Evolutionary conservation across 37 sponge, comb jelly and placozoan species (phyloP).

Genomic region (Aphrocallistes beatrix): DNA sequence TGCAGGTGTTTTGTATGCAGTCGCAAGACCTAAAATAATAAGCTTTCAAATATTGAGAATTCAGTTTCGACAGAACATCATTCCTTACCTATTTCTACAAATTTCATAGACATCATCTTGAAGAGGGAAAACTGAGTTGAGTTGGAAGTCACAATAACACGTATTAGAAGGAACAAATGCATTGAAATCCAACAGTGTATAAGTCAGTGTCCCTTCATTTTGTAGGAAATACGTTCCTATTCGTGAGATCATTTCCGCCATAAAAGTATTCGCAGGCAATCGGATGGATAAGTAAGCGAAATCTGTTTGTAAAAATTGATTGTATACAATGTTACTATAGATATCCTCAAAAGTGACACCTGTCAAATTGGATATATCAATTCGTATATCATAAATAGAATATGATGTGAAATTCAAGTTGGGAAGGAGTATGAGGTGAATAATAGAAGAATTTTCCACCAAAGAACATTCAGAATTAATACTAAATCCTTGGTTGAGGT

Average conservation of each 20-base stretch:
- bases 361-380: background rate
- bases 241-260: background rate
- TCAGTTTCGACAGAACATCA: too few species aligned
- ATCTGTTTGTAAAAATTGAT: background rate
- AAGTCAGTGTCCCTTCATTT: background rate
- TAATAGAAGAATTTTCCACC: background rate
- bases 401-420: background rate
- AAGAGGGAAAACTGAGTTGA: background rate
- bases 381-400: background rate
- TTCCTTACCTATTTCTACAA: background rate
- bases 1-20: background rate
- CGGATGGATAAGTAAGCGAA: background rate
- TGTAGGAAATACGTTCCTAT: background rate
- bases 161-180: background rate
- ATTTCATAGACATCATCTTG: background rate
- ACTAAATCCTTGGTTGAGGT: background rate
- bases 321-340: background rate
- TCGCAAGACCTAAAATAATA: constrained; percentile 13
- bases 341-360: background rate
- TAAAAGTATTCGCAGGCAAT: background rate
- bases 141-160: background rate
- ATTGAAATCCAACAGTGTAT: background rate
- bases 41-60: too few species aligned
- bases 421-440: background rate
- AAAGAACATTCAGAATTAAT: background rate